These are phyloP conservation scores for Pygoscelis adeliae DNA, from an alignment of 2,113 vertebrate genomes.

Conservation along the genomic window DNA sequence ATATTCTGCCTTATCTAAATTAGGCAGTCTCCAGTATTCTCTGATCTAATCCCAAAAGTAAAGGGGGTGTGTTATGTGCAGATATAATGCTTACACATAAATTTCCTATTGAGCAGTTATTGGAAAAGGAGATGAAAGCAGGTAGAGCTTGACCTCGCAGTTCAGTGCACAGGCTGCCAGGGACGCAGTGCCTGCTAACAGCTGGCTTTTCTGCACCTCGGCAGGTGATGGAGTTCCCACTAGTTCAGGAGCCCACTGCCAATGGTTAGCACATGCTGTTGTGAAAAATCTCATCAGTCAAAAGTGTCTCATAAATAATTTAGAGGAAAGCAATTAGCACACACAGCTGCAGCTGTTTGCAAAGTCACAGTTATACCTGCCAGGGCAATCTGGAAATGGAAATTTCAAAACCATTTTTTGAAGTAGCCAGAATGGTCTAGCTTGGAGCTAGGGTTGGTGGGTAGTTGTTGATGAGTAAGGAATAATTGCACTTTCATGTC, in stretches of 20 bases:
- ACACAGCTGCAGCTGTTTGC: constrained; percentile 61
- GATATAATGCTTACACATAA: background rate
- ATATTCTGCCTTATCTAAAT: constrained; percentile 20
- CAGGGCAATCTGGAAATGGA: constrained; percentile 32
- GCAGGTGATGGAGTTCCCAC: constrained; percentile 23
- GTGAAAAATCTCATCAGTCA: constrained; percentile 40
- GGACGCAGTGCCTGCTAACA: background rate
- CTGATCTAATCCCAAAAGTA: constrained; percentile 25
- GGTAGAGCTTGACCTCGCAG: background rate
- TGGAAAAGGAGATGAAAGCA: constrained; percentile 16
- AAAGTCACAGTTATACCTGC: constrained; percentile 46
- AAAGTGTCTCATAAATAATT: constrained; percentile 44
- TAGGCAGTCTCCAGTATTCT: background rate
- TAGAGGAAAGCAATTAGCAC: constrained; percentile 57
- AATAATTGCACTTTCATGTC: constrained; percentile 39
- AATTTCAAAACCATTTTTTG: constrained; percentile 24
- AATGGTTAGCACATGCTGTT: constrained; percentile 6
- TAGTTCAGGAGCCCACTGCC: constrained; percentile 3
- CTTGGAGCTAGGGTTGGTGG: constrained; percentile 24
- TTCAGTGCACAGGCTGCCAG: background rate
- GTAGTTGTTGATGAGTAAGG: constrained; percentile 38
- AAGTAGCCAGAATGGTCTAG: background rate
- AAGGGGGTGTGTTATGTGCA: background rate
- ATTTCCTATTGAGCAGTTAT: background rate
- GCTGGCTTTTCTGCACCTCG: background rate